Evolutionary conservation across 2,113 vertebrate species (phyloP).

Genomic region (Tenebrosternarchus preto): DNA sequence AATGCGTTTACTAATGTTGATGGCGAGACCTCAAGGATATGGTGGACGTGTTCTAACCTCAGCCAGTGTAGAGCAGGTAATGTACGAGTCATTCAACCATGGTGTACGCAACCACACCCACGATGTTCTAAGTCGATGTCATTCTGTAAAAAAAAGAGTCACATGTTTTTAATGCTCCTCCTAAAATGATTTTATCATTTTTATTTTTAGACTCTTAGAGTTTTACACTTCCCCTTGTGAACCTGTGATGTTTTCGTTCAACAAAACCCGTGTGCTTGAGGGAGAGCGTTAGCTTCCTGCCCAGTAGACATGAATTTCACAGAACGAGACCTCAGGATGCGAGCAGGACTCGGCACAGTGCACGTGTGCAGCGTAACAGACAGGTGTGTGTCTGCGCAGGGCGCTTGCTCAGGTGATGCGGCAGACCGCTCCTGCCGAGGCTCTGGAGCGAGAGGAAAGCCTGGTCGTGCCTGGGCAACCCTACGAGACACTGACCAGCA

Average conservation of each 20-base stretch:
- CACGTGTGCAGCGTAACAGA: conserved; percentile 15
- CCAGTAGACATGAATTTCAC: background rate
- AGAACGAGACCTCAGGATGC: background rate
- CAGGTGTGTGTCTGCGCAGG: conserved; percentile 72
- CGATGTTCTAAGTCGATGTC: background rate
- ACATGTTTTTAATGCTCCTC: background rate
- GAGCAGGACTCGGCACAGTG: background rate
- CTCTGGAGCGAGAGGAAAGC: conserved; percentile 84
- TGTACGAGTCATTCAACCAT: background rate
- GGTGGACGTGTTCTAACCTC: background rate
- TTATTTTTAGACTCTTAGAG: background rate
- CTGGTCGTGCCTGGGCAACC: conserved; percentile 86
- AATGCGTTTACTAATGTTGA: background rate
- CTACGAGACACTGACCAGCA: conserved; percentile 88
- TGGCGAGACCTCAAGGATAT: conserved; percentile 36
- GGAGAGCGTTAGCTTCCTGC: background rate
- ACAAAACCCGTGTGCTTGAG: background rate
- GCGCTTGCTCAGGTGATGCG: conserved; percentile 94
- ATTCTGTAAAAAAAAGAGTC: background rate
- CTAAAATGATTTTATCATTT: conserved; percentile 14
- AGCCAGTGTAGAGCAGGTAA: background rate
- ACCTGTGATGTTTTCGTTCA: background rate
- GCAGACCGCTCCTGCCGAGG: conserved; percentile 85
- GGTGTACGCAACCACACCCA: background rate
- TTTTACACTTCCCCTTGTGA: conserved; percentile 1